Conservation (phyloP, 2,888 invertebrate species). For the Mythimna pallens region DNA sequence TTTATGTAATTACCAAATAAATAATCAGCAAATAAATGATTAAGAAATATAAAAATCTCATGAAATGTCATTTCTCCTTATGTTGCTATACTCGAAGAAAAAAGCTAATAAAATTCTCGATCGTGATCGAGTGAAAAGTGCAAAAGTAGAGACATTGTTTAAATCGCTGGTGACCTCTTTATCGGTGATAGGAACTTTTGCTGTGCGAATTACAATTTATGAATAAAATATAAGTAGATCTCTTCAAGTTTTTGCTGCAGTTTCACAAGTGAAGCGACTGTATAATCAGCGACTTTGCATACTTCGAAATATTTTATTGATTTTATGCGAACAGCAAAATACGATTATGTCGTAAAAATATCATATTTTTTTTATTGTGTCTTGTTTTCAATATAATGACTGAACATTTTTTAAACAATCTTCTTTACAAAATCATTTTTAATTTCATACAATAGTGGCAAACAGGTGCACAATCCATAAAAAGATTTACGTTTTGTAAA, state of each 20-base stretch:
- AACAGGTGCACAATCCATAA: constrained; percentile 33
- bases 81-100: too few species aligned
- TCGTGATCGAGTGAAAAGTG: neutral
- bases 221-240: constrained; percentile 44
- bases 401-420: too few species aligned
- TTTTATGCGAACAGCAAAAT: neutral
- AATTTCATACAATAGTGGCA: constrained; percentile 1
- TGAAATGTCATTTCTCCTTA: too few species aligned
- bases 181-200: constrained; percentile 25
- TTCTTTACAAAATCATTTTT: too few species aligned
- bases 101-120: neutral
- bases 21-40: too few species aligned
- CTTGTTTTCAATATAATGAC: neutral
- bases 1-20: too few species aligned
- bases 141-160: neutral
- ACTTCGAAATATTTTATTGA: constrained; percentile 6
- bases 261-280: constrained; percentile 1
- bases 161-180: constrained; percentile 27
- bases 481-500: constrained; percentile 10
- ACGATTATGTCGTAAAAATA: neutral
- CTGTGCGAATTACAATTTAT: constrained; percentile 45
- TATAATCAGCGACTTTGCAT: neutral
- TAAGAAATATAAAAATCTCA: too few species aligned
- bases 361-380: neutral
- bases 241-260: constrained; percentile 28